Percentiles rank a stretch among this genome's conserved stretches.
These are phyloP conservation scores for Pseudoatta argentina DNA, from an alignment of 1,140 invertebrate species.

Conservation along the genomic window DNA sequence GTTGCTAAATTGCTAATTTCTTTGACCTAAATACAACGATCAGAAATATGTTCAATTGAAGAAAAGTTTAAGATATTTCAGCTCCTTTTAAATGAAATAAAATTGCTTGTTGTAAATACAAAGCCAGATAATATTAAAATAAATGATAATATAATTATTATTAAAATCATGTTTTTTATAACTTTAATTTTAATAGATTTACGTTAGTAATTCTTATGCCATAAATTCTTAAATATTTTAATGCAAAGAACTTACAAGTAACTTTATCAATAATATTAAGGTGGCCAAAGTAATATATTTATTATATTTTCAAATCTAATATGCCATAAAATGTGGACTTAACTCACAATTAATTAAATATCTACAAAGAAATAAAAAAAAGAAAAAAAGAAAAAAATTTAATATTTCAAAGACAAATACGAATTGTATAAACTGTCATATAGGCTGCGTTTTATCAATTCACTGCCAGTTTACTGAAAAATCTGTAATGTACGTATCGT, in stretches of 20 bases:
- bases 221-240: neutral
- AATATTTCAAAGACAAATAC: no score
- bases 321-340: no score
- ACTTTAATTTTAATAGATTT: neutral
- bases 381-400: no score
- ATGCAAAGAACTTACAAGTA: neutral
- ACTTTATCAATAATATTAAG: neutral
- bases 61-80: conserved; percentile 3
- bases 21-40: conserved; percentile 2
- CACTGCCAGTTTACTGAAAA: no score
- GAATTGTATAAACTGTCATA: no score
- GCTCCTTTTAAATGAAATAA: neutral
- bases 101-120: neutral
- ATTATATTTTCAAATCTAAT: no score
- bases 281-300: no score
- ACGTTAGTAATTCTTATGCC: neutral
- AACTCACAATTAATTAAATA: no score
- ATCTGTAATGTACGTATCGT: no score
- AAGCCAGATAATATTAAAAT: neutral
- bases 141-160: neutral
- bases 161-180: neutral
- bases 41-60: conserved; percentile 32
- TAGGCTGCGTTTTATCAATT: no score
- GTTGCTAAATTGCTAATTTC: neutral
- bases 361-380: neutral